Evolutionary conservation across 1,140 invertebrate species (phyloP).

Genomic region (Caenorhabditis tropicalis): DNA sequence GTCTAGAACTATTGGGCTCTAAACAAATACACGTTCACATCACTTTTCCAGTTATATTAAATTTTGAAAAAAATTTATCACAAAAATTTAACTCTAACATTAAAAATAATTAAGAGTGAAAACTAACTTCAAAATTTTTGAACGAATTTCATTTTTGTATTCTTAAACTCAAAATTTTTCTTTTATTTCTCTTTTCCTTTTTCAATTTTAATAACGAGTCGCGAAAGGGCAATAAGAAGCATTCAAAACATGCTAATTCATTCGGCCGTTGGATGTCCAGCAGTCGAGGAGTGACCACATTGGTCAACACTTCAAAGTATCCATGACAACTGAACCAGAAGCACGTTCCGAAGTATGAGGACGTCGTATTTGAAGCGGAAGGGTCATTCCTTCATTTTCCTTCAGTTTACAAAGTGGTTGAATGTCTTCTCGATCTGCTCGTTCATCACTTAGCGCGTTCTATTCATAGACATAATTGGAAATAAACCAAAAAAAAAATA

Average conservation of each 20-base stretch:
- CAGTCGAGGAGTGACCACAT: not conserved
- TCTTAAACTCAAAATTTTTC: too few relatives aligned
- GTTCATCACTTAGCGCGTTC: not conserved
- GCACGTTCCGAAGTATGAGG: not conserved
- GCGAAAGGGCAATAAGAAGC: not conserved
- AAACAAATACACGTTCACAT: too few relatives aligned
- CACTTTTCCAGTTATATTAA: too few relatives aligned
- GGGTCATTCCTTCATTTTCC: slow-evolving; percentile 10
- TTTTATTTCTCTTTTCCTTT: too few relatives aligned
- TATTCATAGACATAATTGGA: not conserved
- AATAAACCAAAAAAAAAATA: not conserved
- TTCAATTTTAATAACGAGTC: not conserved
- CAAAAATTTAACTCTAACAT: too few relatives aligned
- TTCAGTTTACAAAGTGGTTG: not conserved
- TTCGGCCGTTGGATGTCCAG: not conserved
- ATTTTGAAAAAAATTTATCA: too few relatives aligned
- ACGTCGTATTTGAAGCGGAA: slow-evolving; percentile 36
- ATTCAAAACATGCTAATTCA: not conserved
- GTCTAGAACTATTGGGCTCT: too few relatives aligned
- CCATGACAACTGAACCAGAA: slow-evolving; percentile 44
- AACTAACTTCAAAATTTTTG: too few relatives aligned
- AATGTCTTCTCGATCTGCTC: not conserved
- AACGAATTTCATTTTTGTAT: too few relatives aligned
- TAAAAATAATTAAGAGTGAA: too few relatives aligned
- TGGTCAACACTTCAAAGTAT: not conserved